A percentile compares a stretch with the other conserved stretches of the same genome.
phyloP scores from a whole-genome alignment of 2,888 invertebrate genomes.

The Embidobia sp. region DNA sequence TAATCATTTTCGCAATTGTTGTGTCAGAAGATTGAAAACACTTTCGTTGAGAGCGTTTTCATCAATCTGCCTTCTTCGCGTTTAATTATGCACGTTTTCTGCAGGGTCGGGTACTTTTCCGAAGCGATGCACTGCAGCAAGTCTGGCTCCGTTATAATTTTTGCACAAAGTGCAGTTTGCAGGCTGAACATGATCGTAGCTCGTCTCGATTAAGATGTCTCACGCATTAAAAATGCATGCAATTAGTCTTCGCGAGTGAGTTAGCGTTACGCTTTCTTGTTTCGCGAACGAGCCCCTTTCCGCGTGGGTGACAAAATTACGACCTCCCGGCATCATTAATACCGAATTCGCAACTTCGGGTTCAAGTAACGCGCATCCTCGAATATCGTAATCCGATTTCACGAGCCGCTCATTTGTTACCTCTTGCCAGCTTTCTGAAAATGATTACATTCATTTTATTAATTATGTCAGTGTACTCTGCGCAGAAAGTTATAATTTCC shows the following conservation, averaged over 20 bases:
- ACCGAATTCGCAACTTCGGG: constrained; percentile 66
- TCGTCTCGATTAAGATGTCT: constrained; percentile 77
- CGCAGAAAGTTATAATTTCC: constrained; percentile 24
- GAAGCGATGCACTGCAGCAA: background rate
- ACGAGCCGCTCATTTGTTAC: constrained; percentile 50
- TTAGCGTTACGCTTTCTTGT: constrained; percentile 60
- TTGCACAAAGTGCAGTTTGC: constrained; percentile 27
- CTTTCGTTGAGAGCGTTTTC: background rate
- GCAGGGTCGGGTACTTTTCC: constrained; percentile 12
- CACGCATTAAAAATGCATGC: constrained; percentile 79
- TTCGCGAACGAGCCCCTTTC: constrained; percentile 56
- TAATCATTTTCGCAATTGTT: background rate
- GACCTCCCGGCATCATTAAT: constrained; percentile 79
- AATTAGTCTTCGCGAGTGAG: constrained; percentile 73
- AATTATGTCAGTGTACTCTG: constrained; percentile 39
- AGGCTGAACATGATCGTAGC: constrained; percentile 74
- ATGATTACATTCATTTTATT: constrained; percentile 52
- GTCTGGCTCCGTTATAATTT: constrained; percentile 16
- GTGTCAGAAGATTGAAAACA: background rate
- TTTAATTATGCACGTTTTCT: background rate
- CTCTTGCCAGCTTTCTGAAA: constrained; percentile 49
- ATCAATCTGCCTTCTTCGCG: background rate
- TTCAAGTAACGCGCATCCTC: constrained; percentile 49
- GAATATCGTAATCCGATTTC: constrained; percentile 64
- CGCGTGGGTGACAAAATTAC: constrained; percentile 79